These are phyloP conservation scores for Acrobeloides nanus DNA, from an alignment of 2,888 invertebrate genomes.

Conservation along the genomic window DNA sequence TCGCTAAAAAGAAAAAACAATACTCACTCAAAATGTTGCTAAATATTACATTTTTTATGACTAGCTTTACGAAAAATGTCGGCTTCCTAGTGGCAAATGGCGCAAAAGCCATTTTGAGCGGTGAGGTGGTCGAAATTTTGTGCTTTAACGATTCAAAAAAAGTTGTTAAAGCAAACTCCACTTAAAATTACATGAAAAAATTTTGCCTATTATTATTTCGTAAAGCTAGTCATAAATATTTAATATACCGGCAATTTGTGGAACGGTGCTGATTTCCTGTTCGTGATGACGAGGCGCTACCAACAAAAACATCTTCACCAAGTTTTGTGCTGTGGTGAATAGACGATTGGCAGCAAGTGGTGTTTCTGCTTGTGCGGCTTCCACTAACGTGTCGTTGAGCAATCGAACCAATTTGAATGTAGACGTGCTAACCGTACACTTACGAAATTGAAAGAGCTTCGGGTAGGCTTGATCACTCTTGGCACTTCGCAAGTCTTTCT, in stretches of 20 bases:
- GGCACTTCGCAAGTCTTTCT: conserved; percentile 3
- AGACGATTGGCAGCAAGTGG: conserved; percentile 28
- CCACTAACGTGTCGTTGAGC: conserved; percentile 28
- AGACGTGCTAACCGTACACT: conserved; percentile 31
- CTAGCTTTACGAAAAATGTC: no score
- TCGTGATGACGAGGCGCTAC: conserved; percentile 37
- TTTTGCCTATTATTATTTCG: no score
- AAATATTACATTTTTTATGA: no score
- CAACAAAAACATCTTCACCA: conserved; percentile 39
- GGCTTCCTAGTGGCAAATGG: no score
- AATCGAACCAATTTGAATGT: conserved; percentile 32
- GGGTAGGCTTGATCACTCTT: conserved; percentile 21
- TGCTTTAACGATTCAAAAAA: no score
- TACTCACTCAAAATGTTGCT: no score
- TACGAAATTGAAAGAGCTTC: conserved; percentile 26
- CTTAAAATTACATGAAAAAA: no score
- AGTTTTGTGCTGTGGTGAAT: conserved; percentile 38
- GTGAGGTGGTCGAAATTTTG: no score
- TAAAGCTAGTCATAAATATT: no score
- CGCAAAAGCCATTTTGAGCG: no score
- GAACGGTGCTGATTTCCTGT: conserved; percentile 35
- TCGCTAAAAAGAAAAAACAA: conserved; percentile 24
- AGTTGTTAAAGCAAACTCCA: no score
- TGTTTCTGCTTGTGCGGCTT: conserved; percentile 26
- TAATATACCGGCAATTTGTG: conserved; percentile 35